phyloP scores from a whole-genome alignment of 2,113 vertebrate genomes.

The Hippocampus abdominalis region DNA sequence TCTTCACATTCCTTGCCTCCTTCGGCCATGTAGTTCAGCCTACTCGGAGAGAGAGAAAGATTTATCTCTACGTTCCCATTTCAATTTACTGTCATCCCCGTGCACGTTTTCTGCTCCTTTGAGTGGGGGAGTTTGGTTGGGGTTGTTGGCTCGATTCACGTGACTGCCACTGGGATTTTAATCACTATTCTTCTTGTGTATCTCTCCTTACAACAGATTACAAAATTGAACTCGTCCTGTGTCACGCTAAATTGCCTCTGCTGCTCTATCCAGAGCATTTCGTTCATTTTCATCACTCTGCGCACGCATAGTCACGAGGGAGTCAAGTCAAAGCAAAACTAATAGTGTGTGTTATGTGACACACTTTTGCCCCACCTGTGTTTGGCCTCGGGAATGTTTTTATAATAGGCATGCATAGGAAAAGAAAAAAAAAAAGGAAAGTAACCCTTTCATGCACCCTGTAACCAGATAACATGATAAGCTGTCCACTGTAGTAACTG shows the following conservation, averaged over 20 bases:
- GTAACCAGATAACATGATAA: too few relatives aligned
- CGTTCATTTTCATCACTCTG: slow-evolving; percentile 5
- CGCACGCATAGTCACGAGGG: slow-evolving; percentile 21
- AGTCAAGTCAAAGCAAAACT: slow-evolving; percentile 26
- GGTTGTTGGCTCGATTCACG: background rate
- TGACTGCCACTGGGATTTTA: slow-evolving; percentile 12
- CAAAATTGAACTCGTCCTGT: background rate
- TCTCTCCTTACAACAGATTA: background rate
- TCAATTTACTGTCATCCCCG: slow-evolving; percentile 12
- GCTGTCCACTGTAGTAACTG: too few relatives aligned
- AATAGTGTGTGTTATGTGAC: slow-evolving; percentile 45
- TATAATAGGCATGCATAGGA: background rate
- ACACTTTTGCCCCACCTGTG: slow-evolving; percentile 36
- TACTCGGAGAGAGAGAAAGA: slow-evolving; percentile 9
- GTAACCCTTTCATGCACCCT: too few relatives aligned
- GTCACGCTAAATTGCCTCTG: background rate
- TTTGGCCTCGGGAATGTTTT: slow-evolving; percentile 22
- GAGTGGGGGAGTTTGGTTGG: too few relatives aligned
- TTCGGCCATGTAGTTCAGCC: slow-evolving; percentile 30
- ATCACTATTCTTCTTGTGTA: background rate
- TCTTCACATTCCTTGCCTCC: slow-evolving; percentile 46
- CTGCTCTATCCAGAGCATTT: background rate
- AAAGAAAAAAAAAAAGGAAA: too few relatives aligned
- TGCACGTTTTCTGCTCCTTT: background rate
- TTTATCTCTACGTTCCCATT: slow-evolving; percentile 17